These are phyloP conservation scores for Caiman crocodilus DNA, from an alignment of 2,797 vertebrate genomes.

Conservation along the genomic window DNA sequence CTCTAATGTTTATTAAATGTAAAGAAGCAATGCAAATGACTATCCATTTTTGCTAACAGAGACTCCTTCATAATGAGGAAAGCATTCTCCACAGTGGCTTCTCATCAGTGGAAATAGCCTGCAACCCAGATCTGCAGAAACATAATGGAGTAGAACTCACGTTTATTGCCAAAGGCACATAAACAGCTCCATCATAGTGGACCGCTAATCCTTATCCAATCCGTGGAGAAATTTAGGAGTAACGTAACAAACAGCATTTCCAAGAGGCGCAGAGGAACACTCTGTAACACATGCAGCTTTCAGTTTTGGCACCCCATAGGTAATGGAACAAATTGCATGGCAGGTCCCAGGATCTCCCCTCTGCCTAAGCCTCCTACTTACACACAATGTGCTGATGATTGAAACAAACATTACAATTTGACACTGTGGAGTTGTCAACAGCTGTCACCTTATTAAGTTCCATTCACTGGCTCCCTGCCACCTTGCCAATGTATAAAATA, in stretches of 20 bases:
- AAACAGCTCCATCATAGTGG: neutral
- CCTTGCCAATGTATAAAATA: slow-evolving; percentile 43
- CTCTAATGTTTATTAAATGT: neutral
- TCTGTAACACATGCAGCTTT: neutral
- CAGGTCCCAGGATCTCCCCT: slow-evolving; percentile 36
- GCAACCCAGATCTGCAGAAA: neutral
- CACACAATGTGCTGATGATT: slow-evolving; percentile 21
- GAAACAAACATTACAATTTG: slow-evolving; percentile 40
- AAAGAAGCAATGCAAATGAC: neutral
- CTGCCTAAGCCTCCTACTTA: slow-evolving; percentile 42
- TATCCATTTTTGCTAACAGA: neutral
- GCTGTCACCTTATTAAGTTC: slow-evolving; percentile 60
- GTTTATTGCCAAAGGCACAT: neutral
- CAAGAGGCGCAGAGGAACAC: neutral
- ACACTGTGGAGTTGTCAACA: slow-evolving; percentile 36
- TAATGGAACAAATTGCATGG: slow-evolving; percentile 55
- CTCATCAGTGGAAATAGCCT: neutral
- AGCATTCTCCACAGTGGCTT: slow-evolving; percentile 13
- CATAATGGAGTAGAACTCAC: neutral
- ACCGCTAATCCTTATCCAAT: neutral
- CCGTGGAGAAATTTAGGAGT: neutral
- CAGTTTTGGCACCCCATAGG: neutral
- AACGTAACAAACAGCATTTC: slow-evolving; percentile 19
- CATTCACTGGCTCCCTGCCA: slow-evolving; percentile 50
- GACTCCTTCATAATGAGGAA: neutral